Evolutionary conservation across 2,797 vertebrate genomes (phyloP).

Genomic region (Ctenosaura bakeri): DNA sequence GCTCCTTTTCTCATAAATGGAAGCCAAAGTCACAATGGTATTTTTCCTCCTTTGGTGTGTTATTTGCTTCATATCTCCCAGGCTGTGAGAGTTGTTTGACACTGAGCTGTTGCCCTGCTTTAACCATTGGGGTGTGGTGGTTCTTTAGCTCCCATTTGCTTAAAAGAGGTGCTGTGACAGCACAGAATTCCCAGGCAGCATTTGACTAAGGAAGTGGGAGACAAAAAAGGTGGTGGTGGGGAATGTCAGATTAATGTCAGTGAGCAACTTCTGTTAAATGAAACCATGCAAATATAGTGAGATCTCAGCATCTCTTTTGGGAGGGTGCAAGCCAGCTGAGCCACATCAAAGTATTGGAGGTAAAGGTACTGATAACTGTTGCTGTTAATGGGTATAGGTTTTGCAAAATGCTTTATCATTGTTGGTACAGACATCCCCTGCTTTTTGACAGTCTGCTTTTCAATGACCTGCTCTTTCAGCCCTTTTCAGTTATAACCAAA

Average conservation of each 20-base stretch:
- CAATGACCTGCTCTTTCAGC: too few relatives aligned
- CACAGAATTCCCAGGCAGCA: background rate
- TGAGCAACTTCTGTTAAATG: background rate
- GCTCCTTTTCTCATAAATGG: background rate
- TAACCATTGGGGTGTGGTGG: background rate
- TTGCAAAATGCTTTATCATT: background rate
- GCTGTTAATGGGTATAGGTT: too few relatives aligned
- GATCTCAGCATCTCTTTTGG: too few relatives aligned
- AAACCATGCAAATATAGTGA: background rate
- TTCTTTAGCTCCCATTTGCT: background rate
- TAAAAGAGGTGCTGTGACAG: background rate
- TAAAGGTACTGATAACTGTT: background rate
- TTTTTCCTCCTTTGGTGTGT: background rate
- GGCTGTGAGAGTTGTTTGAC: background rate
- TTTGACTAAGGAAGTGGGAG: background rate
- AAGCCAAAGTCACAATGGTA: background rate
- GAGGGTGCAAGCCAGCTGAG: background rate
- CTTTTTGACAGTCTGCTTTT: too few relatives aligned
- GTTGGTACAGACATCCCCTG: too few relatives aligned
- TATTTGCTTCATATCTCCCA: background rate
- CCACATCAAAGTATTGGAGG: background rate
- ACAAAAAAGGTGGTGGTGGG: background rate
- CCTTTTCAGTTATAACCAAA: too few relatives aligned
- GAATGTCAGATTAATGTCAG: slow-evolving; percentile 1
- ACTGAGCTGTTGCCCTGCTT: background rate